Conservation (phyloP, 2,113 vertebrate species). For the Brachirus orientalis region DNA sequence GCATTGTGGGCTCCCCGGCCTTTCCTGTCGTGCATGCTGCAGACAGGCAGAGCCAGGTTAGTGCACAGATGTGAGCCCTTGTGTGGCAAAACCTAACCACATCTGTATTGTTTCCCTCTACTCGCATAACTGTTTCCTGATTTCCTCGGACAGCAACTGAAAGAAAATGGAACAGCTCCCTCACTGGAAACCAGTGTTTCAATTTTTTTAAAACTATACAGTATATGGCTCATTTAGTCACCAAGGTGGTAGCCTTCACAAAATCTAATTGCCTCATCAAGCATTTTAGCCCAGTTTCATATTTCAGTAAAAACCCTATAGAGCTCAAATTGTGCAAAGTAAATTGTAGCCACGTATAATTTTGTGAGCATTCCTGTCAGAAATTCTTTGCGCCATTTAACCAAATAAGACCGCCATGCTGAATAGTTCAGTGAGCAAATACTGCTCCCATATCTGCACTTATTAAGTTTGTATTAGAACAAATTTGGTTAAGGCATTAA, state of each 20-base stretch:
- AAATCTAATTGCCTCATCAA: conserved; percentile 47
- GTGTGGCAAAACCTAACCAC: conserved; percentile 24
- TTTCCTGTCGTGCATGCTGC: conserved; percentile 2
- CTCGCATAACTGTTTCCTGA: conserved; percentile 57
- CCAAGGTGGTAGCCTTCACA: conserved; percentile 32
- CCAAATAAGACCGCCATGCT: conserved; percentile 40
- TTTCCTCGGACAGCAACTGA: conserved; percentile 56
- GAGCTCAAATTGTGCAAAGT: conserved; percentile 53
- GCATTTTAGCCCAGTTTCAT: conserved; percentile 55
- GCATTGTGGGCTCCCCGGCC: conserved; percentile 20
- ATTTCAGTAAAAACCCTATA: conserved; percentile 52
- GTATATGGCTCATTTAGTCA: conserved; percentile 66
- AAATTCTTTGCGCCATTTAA: conserved; percentile 39
- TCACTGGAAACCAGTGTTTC: conserved; percentile 51
- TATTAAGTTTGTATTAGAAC: conserved; percentile 56
- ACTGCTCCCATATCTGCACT: conserved; percentile 52
- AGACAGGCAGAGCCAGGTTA: conserved; percentile 26
- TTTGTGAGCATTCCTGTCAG: conserved; percentile 51
- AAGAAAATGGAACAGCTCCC: conserved; percentile 26
- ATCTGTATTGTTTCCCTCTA: conserved; percentile 58
- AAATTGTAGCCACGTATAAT: conserved; percentile 63
- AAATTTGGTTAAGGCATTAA: conserved; percentile 63
- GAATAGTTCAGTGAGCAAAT: conserved; percentile 10
- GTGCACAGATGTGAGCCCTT: conserved; percentile 19
- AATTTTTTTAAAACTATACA: conserved; percentile 32